Percentiles rank a stretch among this genome's conserved stretches.
phyloP scores from a whole-genome alignment of 2,888 invertebrate species.

The Dastarcus helophoroides region DNA sequence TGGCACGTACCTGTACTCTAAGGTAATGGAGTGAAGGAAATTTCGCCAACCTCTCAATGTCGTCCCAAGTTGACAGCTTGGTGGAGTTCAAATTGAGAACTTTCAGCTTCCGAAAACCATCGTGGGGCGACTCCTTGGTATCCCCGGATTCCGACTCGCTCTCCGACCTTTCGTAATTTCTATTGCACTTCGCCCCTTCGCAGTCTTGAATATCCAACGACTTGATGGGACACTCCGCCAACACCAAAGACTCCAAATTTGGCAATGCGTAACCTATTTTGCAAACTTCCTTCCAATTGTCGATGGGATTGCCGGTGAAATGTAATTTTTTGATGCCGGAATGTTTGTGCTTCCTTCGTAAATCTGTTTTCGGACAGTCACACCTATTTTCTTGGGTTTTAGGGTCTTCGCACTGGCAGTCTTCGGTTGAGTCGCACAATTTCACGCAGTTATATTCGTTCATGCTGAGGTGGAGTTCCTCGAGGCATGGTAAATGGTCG shows the following conservation, averaged over 20 bases:
- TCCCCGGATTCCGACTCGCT: constrained; percentile 46
- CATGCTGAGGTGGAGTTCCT: constrained; percentile 85
- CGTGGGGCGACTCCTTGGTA: constrained; percentile 46
- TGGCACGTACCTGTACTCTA: constrained; percentile 55
- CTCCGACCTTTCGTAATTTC: constrained; percentile 36
- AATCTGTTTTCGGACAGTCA: constrained; percentile 22
- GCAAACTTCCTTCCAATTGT: constrained; percentile 71
- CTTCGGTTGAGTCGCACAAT: constrained; percentile 40
- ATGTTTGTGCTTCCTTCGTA: constrained; percentile 39
- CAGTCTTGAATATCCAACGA: constrained; percentile 36
- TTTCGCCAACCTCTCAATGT: constrained; percentile 73
- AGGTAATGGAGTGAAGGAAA: constrained; percentile 77
- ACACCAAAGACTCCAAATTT: constrained; percentile 67
- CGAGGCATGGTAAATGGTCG: constrained; percentile 63
- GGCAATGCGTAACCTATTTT: constrained; percentile 81
- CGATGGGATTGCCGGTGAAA: constrained; percentile 80
- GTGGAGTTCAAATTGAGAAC: constrained; percentile 80
- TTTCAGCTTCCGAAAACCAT: constrained; percentile 55
- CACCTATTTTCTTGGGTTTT: constrained; percentile 19
- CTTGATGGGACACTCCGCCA: constrained; percentile 73
- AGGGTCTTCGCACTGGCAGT: constrained; percentile 18
- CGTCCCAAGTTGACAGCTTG: constrained; percentile 74
- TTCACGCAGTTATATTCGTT: constrained; percentile 76
- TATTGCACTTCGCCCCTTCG: constrained; percentile 16
- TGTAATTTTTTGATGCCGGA: constrained; percentile 65